Evolutionary conservation across 2,113 vertebrate genomes (phyloP).

Genomic region (Chlorodrepanis virens): DNA sequence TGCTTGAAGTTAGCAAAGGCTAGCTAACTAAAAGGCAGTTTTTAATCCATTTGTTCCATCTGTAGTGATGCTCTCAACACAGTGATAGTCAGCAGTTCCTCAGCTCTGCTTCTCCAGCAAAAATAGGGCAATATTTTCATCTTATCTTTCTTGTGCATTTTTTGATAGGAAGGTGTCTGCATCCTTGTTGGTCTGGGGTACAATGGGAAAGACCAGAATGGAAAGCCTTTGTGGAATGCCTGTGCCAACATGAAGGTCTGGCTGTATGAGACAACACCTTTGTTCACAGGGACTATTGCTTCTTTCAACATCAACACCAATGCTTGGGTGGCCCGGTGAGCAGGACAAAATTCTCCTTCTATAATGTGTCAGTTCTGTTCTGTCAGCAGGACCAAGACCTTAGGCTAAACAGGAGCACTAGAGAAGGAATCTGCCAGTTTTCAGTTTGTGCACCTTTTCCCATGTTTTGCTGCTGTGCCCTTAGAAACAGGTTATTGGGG

Average conservation of each 20-base stretch:
- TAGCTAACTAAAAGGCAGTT: background rate
- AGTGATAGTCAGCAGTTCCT: background rate
- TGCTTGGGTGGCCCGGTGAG: conserved; percentile 93
- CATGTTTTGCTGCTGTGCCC: background rate
- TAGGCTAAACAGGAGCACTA: background rate
- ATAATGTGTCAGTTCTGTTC: background rate
- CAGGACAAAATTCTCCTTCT: background rate
- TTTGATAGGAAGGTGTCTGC: conserved; percentile 90
- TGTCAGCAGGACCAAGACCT: background rate
- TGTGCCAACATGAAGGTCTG: conserved; percentile 97
- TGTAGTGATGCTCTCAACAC: background rate
- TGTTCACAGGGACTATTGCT: conserved; percentile 90
- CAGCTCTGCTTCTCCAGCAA: background rate
- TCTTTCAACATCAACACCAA: conserved; percentile 99
- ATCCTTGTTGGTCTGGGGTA: conserved; percentile 90
- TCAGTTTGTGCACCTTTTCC: background rate
- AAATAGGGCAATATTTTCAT: background rate
- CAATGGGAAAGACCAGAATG: conserved; percentile 75
- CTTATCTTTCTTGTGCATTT: background rate
- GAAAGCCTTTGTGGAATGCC: conserved; percentile 83
- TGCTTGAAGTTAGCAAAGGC: background rate
- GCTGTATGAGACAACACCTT: conserved; percentile 92
- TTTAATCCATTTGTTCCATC: background rate
- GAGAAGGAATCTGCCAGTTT: background rate
- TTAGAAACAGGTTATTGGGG: background rate